These are phyloP conservation scores for Phrynosoma platyrhinos DNA, from an alignment of 2,113 vertebrate genomes.

Conservation along the genomic window DNA sequence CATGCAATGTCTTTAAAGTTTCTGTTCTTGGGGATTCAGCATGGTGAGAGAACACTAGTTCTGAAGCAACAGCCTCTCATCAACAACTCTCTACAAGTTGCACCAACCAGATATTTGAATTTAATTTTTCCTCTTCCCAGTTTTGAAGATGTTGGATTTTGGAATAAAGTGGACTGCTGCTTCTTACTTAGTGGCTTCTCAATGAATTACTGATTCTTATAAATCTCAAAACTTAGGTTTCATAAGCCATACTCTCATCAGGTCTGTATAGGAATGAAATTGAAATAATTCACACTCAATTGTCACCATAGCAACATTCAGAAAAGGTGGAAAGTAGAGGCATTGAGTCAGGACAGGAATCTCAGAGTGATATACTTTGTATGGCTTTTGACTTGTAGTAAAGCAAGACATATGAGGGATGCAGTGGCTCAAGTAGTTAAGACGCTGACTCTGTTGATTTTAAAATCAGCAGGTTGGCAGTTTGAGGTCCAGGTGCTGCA, in stretches of 20 bases:
- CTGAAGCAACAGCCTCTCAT: background rate
- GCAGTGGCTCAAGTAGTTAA: too few species aligned
- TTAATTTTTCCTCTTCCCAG: background rate
- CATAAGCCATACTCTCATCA: background rate
- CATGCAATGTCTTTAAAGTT: background rate
- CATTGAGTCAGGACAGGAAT: background rate
- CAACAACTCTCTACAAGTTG: background rate
- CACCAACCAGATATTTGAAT: background rate
- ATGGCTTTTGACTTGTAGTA: background rate
- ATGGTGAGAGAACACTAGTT: background rate
- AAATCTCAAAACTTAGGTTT: conserved; percentile 13
- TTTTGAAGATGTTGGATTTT: background rate
- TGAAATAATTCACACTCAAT: background rate
- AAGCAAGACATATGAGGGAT: background rate
- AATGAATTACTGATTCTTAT: background rate
- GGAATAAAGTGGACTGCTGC: background rate
- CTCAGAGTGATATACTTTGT: background rate
- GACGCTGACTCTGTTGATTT: too few species aligned
- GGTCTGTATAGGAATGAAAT: conserved; percentile 5
- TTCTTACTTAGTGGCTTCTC: background rate
- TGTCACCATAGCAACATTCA: conserved; percentile 18
- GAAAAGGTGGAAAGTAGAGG: background rate
- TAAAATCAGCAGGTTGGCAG: too few species aligned
- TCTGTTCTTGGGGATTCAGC: background rate
- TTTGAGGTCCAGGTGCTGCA: too few species aligned